A percentile compares a stretch with the other conserved stretches of the same genome.
phyloP scores from a whole-genome alignment of 37 sponge, comb jelly and placozoan species.

The Crambe crambe region DNA sequence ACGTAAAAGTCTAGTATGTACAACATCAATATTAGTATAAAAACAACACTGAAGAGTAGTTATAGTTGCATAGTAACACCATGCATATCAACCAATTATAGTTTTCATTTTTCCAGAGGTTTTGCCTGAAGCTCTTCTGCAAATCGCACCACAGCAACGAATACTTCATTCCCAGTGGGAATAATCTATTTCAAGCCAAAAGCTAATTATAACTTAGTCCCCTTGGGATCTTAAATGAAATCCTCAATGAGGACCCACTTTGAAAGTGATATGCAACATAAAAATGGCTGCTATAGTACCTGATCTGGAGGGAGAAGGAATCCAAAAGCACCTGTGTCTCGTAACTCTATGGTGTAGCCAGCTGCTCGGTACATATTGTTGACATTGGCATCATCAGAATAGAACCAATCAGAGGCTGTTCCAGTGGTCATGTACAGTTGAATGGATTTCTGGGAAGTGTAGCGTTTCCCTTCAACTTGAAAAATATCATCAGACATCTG shows the following conservation, averaged over 20 bases:
- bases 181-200: conserved; percentile 45
- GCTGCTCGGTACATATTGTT: conserved; percentile 62
- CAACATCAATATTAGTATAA: too few relatives aligned
- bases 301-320: conserved; percentile 52
- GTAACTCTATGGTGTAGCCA: conserved; percentile 58
- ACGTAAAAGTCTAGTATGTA: too few relatives aligned
- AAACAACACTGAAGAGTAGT: too few relatives aligned
- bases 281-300: too few relatives aligned
- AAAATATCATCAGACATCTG: conserved; percentile 9
- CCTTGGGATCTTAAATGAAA: too few relatives aligned
- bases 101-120: conserved; percentile 33
- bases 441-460: conserved; percentile 47
- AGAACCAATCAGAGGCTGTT: conserved; percentile 74
- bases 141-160: conserved; percentile 48
- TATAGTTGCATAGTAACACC: too few relatives aligned
- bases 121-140: conserved; percentile 18
- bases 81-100: too few relatives aligned
- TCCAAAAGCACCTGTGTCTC: conserved; percentile 67
- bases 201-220: too few relatives aligned
- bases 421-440: conserved; percentile 63
- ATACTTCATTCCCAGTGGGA: conserved; percentile 61
- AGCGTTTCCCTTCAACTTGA: conserved; percentile 33
- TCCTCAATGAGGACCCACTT: too few relatives aligned
- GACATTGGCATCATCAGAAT: conserved; percentile 37
- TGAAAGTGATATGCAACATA: too few relatives aligned